Base-by-base conservation (phyloP, 23 tunicate species). In the Styela plicata region DNA sequence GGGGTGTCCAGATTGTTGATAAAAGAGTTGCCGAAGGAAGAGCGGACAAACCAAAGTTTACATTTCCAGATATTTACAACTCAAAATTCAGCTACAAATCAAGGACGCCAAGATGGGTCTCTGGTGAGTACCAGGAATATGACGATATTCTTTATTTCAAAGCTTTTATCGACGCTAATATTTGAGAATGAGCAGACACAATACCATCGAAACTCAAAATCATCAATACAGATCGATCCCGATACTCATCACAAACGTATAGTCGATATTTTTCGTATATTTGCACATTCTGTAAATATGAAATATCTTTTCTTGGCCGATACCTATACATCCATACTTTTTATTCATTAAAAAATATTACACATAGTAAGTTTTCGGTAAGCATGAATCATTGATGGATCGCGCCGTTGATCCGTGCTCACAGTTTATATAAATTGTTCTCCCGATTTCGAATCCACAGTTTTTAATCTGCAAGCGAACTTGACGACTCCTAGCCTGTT, bases 71-170 rank as follows among this genome's bases (percentile, higher is more conserved):
- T 37, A 74, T 76, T 31, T 87, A 74, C 76, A 69, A 71, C 23
- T 63, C 82, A 24, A 82, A 74, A 32, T 87, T 87, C 63, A 69
- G 86, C 61, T 87, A 87, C 57, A 82, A 67, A 3, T 76, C 82
- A 1, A 62, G 82, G 2, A 82, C 82, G 24, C 85, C 86, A 36
- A 27, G 69, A 27, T 87, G 91, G 91, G 74, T 87, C 16, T 87
- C 91, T n/a, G 86, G 91, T 82, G 32, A 36, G 68, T 2, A 22
- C 2, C 10, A 20, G 16, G 16, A 27, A n/a, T 10, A 20, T 30
- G 52, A 21, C 64, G 21, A 19, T 61, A 21, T 61, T 19, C 21
- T 21, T 19, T 19, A 61, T 19, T 61, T 61, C 64, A 21, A 61
- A 21, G 64, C 64, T 61, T n/a, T n/a, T n/a, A n/a, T n/a, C n/a